phyloP scores from a whole-genome alignment of 2,888 invertebrate species.

The Drosophila putrida region DNA sequence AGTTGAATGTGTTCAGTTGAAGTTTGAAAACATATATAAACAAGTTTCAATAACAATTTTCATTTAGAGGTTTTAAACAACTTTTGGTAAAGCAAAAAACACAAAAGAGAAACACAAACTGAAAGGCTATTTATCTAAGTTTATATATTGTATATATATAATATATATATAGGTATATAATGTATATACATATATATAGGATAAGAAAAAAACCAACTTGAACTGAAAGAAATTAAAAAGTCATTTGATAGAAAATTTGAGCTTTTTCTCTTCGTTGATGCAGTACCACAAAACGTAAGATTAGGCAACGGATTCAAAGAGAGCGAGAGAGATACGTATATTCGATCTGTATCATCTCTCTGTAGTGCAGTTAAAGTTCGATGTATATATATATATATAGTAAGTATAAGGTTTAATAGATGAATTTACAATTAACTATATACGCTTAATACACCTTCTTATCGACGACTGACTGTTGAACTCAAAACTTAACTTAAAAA shows the following conservation, averaged over 20 bases:
- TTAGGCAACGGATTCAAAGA: constrained; percentile 45
- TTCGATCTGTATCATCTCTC: constrained; percentile 19
- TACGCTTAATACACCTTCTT: constrained; percentile 29
- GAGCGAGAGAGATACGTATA: neutral
- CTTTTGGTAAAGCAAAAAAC: constrained; percentile 63
- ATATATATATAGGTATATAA: constrained; percentile 36
- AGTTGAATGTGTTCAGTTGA: constrained; percentile 79
- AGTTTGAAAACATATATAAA: constrained; percentile 76
- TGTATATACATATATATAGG: constrained; percentile 49
- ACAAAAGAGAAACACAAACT: constrained; percentile 40
- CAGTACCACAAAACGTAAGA: constrained; percentile 65
- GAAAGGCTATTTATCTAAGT: constrained; percentile 40
- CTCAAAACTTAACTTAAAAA: constrained; percentile 14
- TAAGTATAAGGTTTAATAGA: constrained; percentile 20
- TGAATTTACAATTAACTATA: constrained; percentile 21
- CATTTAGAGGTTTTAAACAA: constrained; percentile 63
- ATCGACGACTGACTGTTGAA: constrained; percentile 3
- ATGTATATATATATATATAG: constrained; percentile 33
- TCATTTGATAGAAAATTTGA: constrained; percentile 50
- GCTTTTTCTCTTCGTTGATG: constrained; percentile 85
- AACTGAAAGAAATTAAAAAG: constrained; percentile 45
- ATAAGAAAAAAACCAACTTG: constrained; percentile 23
- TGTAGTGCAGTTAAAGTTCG: constrained; percentile 40
- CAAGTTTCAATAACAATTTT: constrained; percentile 70
- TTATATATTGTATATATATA: constrained; percentile 44